Evolutionary conservation across 2,113 vertebrate genomes (phyloP).

Genomic region (Xenopus tropicalis): DNA sequence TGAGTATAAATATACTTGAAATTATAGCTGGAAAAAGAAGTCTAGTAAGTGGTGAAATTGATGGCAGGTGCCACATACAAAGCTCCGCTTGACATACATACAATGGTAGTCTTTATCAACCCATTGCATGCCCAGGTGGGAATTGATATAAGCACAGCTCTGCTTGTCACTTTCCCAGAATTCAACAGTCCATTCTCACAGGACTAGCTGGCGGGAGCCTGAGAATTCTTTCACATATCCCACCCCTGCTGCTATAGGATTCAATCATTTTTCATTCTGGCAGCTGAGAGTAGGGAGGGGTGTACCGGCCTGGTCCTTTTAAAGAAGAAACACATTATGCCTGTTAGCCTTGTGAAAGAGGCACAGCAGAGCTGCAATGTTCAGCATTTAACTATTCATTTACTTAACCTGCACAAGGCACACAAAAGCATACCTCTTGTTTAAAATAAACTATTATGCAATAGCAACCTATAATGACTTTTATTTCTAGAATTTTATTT

Average conservation of each 20-base stretch:
- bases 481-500: no score
- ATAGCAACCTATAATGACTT: no score
- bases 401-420: no score
- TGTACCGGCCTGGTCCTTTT: conserved; percentile 7
- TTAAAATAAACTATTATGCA: no score
- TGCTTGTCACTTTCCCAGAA: conserved; percentile 42
- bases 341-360: conserved; percentile 35
- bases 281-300: conserved; percentile 20
- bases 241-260: conserved; percentile 39
- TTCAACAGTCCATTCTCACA: conserved; percentile 13
- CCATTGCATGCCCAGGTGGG: conserved; percentile 3
- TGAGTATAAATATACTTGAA: background rate
- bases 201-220: conserved; percentile 17
- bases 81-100: conserved; percentile 4
- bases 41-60: background rate
- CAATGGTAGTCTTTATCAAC: background rate
- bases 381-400: conserved; percentile 35
- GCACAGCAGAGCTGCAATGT: background rate
- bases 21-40: background rate
- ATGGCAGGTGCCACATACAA: conserved; percentile 5
- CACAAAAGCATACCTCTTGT: no score
- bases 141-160: background rate
- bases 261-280: conserved; percentile 42
- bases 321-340: conserved; percentile 37
- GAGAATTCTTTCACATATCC: conserved; percentile 34